Base-by-base conservation (phyloP, 1,140 invertebrate genomes). In the Brachionus asplanchnoidis region DNA sequence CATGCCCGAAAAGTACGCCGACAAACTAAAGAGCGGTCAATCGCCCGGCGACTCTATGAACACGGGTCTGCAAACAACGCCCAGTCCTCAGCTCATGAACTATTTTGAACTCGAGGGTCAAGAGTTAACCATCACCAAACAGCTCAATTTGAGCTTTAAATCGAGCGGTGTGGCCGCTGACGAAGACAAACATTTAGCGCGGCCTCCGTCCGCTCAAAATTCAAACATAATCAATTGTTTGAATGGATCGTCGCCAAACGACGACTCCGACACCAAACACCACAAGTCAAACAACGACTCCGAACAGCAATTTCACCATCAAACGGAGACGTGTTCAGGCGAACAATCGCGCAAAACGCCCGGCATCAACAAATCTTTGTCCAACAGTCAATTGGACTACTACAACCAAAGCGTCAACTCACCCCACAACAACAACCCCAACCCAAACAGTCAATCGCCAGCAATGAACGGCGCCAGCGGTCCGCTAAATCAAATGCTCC, bases 51-150 rank as follows among this genome's bases (percentile, higher is more conserved):
- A 65, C 82, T 36, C 20, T 26, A 3, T 53, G 2, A 80, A 53
- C 28, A 78, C 50, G 20, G 66, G 66, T 26, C 46, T 84, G 4
- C 82, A 84, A 46, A 84, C 82, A 5, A 84, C 82, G 12, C 82
- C 82, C n/a, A 70, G 60, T 70, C 82, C 82, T 17, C 82, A 84
- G 23, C 65, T 70, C 14, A 84, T 84, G 82, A 84, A 73, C 36
- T 84, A 84, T 73, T 50, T 84, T 50, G 66, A 68, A 36, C 20
- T 84, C 14, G 82, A 84, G 17, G 82, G 82, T 12, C 82, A 84
- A 50, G 82, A 84, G 40, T 32, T 84, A 3, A 84, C 68, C 11
- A 84, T 84, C 28, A 84, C 82, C 8, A 84, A 84, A 50, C 82
- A 84, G 66, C 36, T 84, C 6, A 84, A 84, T 50, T 11, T 36